Percentiles rank a stretch among this genome's conserved stretches.
Evolutionary conservation across 2,888 invertebrate species (phyloP).

Genomic region (Heteropelma amictum): DNA sequence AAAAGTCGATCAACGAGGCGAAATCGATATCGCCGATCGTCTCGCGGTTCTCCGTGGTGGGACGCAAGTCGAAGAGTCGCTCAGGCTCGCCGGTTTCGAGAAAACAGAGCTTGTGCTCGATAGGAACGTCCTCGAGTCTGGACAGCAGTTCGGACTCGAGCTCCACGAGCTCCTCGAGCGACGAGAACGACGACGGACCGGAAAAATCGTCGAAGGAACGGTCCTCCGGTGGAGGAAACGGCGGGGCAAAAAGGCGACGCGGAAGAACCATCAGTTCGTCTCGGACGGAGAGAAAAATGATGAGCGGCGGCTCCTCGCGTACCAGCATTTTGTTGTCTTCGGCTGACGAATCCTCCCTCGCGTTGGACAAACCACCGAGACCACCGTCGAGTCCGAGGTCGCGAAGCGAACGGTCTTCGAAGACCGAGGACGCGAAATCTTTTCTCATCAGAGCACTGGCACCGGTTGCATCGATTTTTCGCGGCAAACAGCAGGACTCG

Average conservation of each 20-base stretch:
- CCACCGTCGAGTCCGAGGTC: slow-evolving; percentile 79
- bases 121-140: slow-evolving; percentile 57
- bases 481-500: slow-evolving; percentile 79
- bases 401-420: slow-evolving; percentile 74
- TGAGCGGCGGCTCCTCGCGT: slow-evolving; percentile 78
- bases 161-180: slow-evolving; percentile 75
- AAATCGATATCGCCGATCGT: slow-evolving; percentile 38
- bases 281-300: slow-evolving; percentile 60
- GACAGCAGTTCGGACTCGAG: slow-evolving; percentile 74
- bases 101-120: slow-evolving; percentile 46
- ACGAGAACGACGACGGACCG: slow-evolving; percentile 66
- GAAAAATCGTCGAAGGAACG: slow-evolving; percentile 55
- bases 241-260: slow-evolving; percentile 53
- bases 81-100: slow-evolving; percentile 62
- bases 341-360: slow-evolving; percentile 80
- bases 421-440: slow-evolving; percentile 84
- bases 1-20: slow-evolving; percentile 1
- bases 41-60: slow-evolving; percentile 23
- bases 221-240: background rate
- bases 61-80: slow-evolving; percentile 57
- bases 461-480: slow-evolving; percentile 84
- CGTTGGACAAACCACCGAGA: slow-evolving; percentile 80
- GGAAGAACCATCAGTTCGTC: slow-evolving; percentile 64
- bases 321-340: slow-evolving; percentile 79
- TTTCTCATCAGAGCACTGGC: slow-evolving; percentile 87